A percentile compares a stretch with the other conserved stretches of the same genome.
Conservation (phyloP, 2,113 vertebrate species). For the Xenopus borealis region DNA sequence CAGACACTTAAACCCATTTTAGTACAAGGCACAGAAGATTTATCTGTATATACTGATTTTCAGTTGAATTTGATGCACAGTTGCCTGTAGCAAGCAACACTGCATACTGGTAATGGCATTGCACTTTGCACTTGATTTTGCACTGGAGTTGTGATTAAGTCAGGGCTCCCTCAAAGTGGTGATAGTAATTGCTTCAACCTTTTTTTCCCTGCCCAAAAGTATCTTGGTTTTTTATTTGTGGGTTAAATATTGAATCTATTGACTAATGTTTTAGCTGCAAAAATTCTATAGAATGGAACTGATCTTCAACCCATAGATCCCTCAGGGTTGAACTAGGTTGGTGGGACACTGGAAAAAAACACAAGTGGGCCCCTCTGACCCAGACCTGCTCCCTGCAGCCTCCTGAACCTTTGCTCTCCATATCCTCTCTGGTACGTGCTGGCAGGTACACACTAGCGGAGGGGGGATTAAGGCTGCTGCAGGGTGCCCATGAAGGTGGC, state of each 20-base stretch:
- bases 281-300: constrained; percentile 48
- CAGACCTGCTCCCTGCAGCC: no score
- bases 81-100: constrained; percentile 71
- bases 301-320: no score
- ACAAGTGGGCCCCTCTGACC: no score
- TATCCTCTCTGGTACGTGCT: no score
- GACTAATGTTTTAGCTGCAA: constrained; percentile 63
- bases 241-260: constrained; percentile 71
- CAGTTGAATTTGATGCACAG: constrained; percentile 60
- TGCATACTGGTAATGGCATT: constrained; percentile 60
- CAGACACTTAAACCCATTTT: no score
- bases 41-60: constrained; percentile 25
- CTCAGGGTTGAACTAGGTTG: no score
- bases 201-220: constrained; percentile 61
- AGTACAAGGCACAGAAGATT: no score
- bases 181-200: constrained; percentile 75
- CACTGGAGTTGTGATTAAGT: constrained; percentile 66
- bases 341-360: no score
- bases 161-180: constrained; percentile 73
- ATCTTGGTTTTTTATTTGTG: constrained; percentile 60
- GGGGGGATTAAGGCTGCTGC: no score
- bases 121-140: constrained; percentile 62
- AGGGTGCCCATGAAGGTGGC: no score
- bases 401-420: no score
- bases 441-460: no score